Base-by-base conservation (phyloP, 2,113 vertebrate species). In the Chaetodon auriga region DNA sequence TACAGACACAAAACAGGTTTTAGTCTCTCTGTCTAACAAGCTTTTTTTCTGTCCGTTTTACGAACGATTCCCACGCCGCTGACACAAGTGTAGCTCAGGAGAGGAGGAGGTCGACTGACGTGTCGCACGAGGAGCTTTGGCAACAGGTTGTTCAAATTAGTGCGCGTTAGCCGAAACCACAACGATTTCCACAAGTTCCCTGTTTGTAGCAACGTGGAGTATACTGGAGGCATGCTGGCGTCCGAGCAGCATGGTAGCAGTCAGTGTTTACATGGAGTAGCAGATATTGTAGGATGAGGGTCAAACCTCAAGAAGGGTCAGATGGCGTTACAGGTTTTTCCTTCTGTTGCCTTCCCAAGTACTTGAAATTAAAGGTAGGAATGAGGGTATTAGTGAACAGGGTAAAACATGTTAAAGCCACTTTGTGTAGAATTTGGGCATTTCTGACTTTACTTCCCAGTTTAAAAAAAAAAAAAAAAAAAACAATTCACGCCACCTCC, bases 1-100 rank as follows among this genome's bases (percentile, higher is more conserved):
- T 96, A 97, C 94, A 96, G 95, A 96, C 94, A 94, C 95, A 95
- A 92, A 93, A 94, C 91, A 86, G 89, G 93, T 89, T 90, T 94
- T 82, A 95, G 88, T 94, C 95, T 95, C 95, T 85, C 91, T 95
- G 68, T 79, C 74, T 62, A 38, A 49, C 49, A 14, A 30, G 3
- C 30, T 19, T 48, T 68, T 76, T 64, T 76, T 49, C 23, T 19
- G 6, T 58, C 70, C 60, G 71, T 81, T 41, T 30, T 66, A 55
- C 30, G 2, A 60, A 38, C 11, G n/a, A 66, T 68, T 72, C 68
- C 64, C 62, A 65, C 63, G 21, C 45, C 0, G 1, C 69, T n/a
- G 46, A 68, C 64, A 64, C 54, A 51, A 68, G 62, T 49, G 79
- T 81, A 85, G 86, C 88, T 89, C 79, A 75, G 84, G 68, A 51